phyloP scores from a whole-genome alignment of 2,797 vertebrate genomes.

The Coilia nasus region DNA sequence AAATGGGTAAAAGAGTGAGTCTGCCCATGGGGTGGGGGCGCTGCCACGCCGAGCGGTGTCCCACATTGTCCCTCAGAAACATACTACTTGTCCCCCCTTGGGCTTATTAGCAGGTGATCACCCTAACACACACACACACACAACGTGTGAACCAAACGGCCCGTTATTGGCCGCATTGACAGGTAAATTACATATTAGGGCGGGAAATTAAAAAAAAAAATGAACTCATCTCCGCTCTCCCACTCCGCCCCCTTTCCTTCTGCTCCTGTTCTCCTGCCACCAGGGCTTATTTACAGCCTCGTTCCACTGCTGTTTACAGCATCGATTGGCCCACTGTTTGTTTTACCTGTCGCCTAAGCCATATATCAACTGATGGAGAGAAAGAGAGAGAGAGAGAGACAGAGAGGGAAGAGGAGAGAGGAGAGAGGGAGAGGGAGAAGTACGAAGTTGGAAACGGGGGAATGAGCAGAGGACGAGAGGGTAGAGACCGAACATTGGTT shows the following conservation, averaged over 20 bases:
- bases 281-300: conserved; percentile 74
- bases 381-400: conserved; percentile 13
- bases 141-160: background rate
- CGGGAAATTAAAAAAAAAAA: conserved; percentile 54
- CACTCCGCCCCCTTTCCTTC: conserved; percentile 42
- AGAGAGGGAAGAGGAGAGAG: conserved; percentile 41
- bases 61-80: too few relatives aligned
- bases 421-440: background rate
- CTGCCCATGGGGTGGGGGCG: too few relatives aligned
- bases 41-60: too few relatives aligned
- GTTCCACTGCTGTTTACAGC: conserved; percentile 68
- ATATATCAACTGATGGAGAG: conserved; percentile 57
- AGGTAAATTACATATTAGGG: conserved; percentile 61
- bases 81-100: too few relatives aligned
- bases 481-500: too few relatives aligned
- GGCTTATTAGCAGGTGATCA: too few relatives aligned
- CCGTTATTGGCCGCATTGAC: conserved; percentile 57
- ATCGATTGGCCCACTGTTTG: conserved; percentile 67
- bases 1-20: too few relatives aligned
- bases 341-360: conserved; percentile 58
- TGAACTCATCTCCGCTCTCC: conserved; percentile 52
- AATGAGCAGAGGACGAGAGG: background rate
- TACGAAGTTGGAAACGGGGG: background rate
- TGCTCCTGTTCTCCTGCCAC: conserved; percentile 59
- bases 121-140: background rate